Evolutionary conservation across 2,797 vertebrate genomes (phyloP).

Genomic region (Holocentrus rufus): DNA sequence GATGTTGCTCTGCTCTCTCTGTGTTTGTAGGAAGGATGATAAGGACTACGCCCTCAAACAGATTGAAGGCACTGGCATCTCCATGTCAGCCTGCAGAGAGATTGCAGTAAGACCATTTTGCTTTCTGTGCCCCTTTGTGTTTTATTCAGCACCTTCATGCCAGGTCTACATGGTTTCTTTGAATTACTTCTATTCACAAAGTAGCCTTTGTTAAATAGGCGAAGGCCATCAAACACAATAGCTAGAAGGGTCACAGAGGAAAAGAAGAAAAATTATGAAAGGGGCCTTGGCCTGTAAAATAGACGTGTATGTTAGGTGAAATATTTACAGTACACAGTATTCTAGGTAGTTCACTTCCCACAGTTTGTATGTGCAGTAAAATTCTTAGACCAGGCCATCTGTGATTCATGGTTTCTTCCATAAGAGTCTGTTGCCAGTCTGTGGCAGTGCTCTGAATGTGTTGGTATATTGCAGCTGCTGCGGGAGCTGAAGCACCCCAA

Average conservation of each 20-base stretch:
- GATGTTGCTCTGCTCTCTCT: constrained; percentile 71
- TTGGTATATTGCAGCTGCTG: constrained; percentile 90
- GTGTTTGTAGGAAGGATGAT: constrained; percentile 94
- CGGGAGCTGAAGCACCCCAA: constrained; percentile 99
- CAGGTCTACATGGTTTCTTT: constrained; percentile 41
- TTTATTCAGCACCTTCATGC: constrained; percentile 36
- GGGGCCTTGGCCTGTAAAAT: background rate
- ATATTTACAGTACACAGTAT: background rate
- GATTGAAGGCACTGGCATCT: constrained; percentile 99
- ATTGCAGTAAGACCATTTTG: constrained; percentile 92
- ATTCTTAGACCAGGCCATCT: background rate
- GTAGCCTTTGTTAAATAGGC: constrained; percentile 31
- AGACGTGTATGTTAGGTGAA: background rate
- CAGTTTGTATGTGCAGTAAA: constrained; percentile 1
- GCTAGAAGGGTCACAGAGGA: background rate
- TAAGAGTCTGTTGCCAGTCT: background rate
- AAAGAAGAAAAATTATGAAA: background rate
- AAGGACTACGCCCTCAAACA: constrained; percentile 99
- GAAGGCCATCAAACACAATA: constrained; percentile 5
- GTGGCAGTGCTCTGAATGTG: constrained; percentile 19
- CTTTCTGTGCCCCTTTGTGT: constrained; percentile 39
- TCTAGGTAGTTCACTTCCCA: background rate
- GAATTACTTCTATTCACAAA: constrained; percentile 30
- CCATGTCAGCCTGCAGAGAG: constrained; percentile 99
- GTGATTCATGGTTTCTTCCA: constrained; percentile 19